A percentile compares a stretch with the other conserved stretches of the same genome.
These are phyloP conservation scores for Campaea margaritaria DNA, from an alignment of 2,888 invertebrate species.

Conservation along the genomic window DNA sequence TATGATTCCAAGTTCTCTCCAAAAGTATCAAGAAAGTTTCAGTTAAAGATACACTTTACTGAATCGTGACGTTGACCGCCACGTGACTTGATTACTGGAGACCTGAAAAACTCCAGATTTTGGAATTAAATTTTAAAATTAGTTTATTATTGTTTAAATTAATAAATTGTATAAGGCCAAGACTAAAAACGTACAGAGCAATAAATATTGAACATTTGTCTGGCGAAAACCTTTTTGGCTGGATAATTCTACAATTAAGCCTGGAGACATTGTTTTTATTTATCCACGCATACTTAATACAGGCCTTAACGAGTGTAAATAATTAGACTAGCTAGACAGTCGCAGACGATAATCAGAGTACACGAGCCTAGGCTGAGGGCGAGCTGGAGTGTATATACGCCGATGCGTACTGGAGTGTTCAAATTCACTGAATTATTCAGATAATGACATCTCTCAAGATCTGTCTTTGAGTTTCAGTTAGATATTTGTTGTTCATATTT, in stretches of 20 bases:
- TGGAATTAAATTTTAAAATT: too few species aligned
- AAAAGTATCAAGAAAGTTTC: too few species aligned
- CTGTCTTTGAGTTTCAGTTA: background rate
- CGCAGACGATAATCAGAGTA: conserved; percentile 20
- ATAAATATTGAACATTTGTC: background rate
- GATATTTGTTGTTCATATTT: background rate
- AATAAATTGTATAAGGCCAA: too few species aligned
- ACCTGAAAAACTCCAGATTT: too few species aligned
- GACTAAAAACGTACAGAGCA: background rate
- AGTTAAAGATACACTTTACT: too few species aligned
- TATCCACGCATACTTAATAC: conserved; percentile 5
- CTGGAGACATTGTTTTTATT: conserved; percentile 8
- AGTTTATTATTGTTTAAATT: too few species aligned
- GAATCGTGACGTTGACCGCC: too few species aligned
- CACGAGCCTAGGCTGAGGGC: conserved; percentile 3
- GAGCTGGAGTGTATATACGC: conserved; percentile 3
- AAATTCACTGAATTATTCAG: conserved; percentile 15
- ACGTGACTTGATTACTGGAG: too few species aligned
- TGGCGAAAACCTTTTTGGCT: background rate
- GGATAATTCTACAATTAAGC: background rate
- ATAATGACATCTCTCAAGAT: conserved; percentile 4
- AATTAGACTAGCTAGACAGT: conserved; percentile 13
- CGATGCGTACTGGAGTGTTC: conserved; percentile 9
- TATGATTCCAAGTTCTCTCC: too few species aligned
- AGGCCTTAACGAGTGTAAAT: conserved; percentile 22